These are phyloP conservation scores for Sandelia bainsii DNA, from an alignment of 2,797 vertebrate species.

Conservation along the genomic window DNA sequence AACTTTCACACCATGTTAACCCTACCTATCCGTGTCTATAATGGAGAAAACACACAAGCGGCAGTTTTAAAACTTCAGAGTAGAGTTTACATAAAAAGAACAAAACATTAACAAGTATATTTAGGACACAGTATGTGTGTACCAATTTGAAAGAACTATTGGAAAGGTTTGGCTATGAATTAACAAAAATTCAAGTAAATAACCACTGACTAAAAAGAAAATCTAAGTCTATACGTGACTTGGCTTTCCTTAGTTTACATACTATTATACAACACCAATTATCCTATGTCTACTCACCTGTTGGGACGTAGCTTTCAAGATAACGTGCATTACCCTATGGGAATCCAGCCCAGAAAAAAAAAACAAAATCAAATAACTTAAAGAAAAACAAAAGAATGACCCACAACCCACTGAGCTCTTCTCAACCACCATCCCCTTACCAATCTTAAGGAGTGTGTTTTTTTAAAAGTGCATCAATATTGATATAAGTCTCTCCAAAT, in stretches of 20 bases:
- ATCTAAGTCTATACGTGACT: conserved; percentile 67
- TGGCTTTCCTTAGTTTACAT: conserved; percentile 68
- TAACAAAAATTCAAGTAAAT: conserved; percentile 83
- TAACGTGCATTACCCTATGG: conserved; percentile 73
- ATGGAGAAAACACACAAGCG: conserved; percentile 42
- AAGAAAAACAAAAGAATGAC: conserved; percentile 63
- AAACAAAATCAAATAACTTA: conserved; percentile 81
- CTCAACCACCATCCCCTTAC: conserved; percentile 88
- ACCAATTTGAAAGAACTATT: conserved; percentile 72
- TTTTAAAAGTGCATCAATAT: conserved; percentile 95
- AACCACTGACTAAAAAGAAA: conserved; percentile 61
- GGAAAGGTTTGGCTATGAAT: conserved; percentile 72
- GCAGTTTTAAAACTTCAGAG: conserved; percentile 55
- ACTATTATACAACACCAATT: conserved; percentile 70
- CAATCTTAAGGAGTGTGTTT: conserved; percentile 87
- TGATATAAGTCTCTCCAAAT: conserved; percentile 69
- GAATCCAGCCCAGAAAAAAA: conserved; percentile 85
- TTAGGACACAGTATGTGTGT: conserved; percentile 72
- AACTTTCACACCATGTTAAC: conserved; percentile 50
- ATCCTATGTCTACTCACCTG: conserved; percentile 73
- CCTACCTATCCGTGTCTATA: conserved; percentile 28
- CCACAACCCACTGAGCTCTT: conserved; percentile 71
- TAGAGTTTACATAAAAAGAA: conserved; percentile 49
- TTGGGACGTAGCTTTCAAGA: conserved; percentile 74
- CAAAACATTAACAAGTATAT: conserved; percentile 61